phyloP scores from a whole-genome alignment of 2,797 vertebrate genomes.

The Anas bahamensis region DNA sequence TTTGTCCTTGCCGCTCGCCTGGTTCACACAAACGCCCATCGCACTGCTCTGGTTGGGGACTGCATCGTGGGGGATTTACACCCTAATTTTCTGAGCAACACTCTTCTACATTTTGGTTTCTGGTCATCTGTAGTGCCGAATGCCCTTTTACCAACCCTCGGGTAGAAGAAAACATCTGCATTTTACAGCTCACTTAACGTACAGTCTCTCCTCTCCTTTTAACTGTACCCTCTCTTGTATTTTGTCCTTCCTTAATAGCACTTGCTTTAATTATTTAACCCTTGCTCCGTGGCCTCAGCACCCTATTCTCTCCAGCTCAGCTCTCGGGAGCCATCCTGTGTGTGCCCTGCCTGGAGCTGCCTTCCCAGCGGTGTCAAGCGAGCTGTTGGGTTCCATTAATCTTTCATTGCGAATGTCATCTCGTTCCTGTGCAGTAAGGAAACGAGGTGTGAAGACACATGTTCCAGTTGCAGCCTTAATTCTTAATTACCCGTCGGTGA shows the following conservation, averaged over 20 bases:
- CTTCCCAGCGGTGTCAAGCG: not conserved
- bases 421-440: not conserved
- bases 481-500: not conserved
- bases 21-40: fast-evolving
- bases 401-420: not conserved
- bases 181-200: not conserved
- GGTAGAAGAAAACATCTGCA: not conserved
- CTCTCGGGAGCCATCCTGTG: fast-evolving
- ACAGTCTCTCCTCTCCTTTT: not conserved
- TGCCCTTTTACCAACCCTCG: not conserved
- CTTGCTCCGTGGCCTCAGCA: fast-evolving
- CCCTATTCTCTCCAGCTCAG: fast-evolving
- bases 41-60: not conserved
- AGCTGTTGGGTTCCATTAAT: not conserved
- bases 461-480: not conserved
- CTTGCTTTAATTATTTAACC: not conserved
- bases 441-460: conserved; percentile 1
- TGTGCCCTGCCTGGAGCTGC: not conserved
- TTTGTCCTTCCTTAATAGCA: not conserved
- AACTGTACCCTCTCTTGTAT: not conserved
- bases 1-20: fast-evolving
- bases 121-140: not conserved
- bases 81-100: fast-evolving
- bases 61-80: no score
- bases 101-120: not conserved